Evolutionary conservation across 2,888 invertebrate genomes (phyloP).

Genomic region (Orthosia gracilis): DNA sequence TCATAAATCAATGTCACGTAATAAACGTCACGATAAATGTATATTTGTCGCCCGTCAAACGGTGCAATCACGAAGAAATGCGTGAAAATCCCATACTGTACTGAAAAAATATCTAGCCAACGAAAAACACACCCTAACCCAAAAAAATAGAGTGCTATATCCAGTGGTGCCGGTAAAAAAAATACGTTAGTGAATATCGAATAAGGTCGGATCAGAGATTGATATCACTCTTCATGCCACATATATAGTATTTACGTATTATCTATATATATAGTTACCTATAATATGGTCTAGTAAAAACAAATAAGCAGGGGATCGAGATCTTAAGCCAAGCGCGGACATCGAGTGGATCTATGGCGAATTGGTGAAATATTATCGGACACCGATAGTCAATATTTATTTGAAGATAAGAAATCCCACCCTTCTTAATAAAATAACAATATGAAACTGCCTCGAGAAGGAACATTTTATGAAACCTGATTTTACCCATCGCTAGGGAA

Average conservation of each 20-base stretch:
- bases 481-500: neutral
- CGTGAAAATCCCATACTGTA: constrained; percentile 61
- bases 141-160: constrained; percentile 23
- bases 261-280: constrained; percentile 32
- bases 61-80: constrained; percentile 66
- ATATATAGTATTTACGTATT: constrained; percentile 52
- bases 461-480: neutral
- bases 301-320: constrained; percentile 45
- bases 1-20: constrained; percentile 78
- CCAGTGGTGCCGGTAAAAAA: constrained; percentile 14
- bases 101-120: constrained; percentile 10
- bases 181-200: constrained; percentile 63
- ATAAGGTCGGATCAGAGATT: constrained; percentile 70
- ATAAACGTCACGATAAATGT: constrained; percentile 80
- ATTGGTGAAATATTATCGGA: constrained; percentile 8
- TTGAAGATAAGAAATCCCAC: neutral
- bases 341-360: constrained; percentile 18
- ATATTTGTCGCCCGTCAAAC: constrained; percentile 79
- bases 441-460: neutral
- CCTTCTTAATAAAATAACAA: constrained; percentile 4
- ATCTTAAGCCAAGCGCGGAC: constrained; percentile 26
- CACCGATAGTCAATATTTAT: constrained; percentile 4
- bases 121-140: constrained; percentile 47
- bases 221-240: constrained; percentile 67
- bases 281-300: constrained; percentile 43